These are phyloP conservation scores for Ceratosolen solmsi DNA, from an alignment of 1,140 invertebrate genomes.

Conservation along the genomic window DNA sequence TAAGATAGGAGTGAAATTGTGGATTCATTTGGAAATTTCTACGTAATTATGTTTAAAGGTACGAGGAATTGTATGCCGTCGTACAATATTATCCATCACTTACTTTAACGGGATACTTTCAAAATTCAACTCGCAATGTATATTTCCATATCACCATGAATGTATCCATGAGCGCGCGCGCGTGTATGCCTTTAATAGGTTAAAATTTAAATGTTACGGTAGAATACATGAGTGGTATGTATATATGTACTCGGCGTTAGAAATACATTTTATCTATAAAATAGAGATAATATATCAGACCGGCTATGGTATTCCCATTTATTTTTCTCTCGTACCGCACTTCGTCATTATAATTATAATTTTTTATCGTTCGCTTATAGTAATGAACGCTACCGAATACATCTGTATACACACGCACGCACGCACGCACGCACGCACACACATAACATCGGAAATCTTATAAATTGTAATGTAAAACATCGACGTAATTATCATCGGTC, in stretches of 20 bases:
- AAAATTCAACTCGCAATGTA: constrained; percentile 8
- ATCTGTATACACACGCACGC: too few species aligned
- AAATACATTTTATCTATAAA: too few species aligned
- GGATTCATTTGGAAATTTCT: neutral
- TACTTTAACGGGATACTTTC: constrained; percentile 12
- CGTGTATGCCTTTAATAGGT: neutral
- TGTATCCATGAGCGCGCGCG: neutral
- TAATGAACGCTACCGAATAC: too few species aligned
- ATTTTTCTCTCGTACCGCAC: neutral
- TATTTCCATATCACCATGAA: neutral
- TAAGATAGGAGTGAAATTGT: neutral
- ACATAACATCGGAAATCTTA: too few species aligned
- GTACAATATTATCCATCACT: neutral
- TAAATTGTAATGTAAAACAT: too few species aligned
- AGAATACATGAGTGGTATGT: neutral
- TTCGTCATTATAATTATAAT: too few species aligned
- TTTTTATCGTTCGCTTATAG: too few species aligned
- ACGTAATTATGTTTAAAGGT: neutral
- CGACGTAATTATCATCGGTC: neutral
- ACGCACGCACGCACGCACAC: too few species aligned
- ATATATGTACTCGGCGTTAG: neutral
- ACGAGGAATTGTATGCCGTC: neutral
- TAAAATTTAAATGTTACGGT: constrained; percentile 28
- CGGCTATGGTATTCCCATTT: neutral
- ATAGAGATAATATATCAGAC: neutral